Evolutionary conservation across 2,113 vertebrate species (phyloP).

Genomic region (Herpetotheres cachinnans): DNA sequence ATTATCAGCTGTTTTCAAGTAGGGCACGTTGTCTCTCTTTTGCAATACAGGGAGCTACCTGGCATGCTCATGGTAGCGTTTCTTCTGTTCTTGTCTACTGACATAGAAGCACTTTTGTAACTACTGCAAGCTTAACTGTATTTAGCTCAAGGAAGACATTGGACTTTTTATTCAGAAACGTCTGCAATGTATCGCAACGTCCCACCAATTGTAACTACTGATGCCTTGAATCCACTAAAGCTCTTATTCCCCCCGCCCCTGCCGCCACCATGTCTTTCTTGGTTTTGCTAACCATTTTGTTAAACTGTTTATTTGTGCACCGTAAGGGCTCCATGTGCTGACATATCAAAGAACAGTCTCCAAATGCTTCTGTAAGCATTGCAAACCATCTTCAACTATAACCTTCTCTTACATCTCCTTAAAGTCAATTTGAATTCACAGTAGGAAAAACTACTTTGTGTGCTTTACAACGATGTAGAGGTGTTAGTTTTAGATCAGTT

Average conservation of each 20-base stretch:
- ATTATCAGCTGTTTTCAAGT: neutral
- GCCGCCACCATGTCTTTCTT: neutral
- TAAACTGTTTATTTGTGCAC: neutral
- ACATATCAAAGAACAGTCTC: neutral
- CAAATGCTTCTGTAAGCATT: neutral
- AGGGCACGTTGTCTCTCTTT: neutral
- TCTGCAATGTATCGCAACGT: neutral
- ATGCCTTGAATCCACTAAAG: neutral
- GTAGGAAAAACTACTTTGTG: neutral
- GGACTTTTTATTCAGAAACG: neutral
- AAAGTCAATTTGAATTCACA: neutral
- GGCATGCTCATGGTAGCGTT: neutral
- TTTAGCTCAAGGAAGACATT: neutral
- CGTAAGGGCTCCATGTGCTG: neutral
- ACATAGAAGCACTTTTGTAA: neutral
- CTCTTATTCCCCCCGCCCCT: neutral
- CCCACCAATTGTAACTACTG: neutral
- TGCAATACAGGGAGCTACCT: neutral
- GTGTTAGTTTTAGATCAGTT: neutral
- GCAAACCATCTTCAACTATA: neutral
- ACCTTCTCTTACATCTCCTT: neutral
- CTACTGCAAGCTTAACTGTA: neutral
- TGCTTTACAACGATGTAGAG: neutral
- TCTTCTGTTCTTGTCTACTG: neutral
- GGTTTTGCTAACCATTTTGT: neutral